Evolutionary conservation across 2,797 vertebrate species (phyloP), one percentile per base, ranked within the genome.

Genomic region (Silurus aristotelis): DNA sequence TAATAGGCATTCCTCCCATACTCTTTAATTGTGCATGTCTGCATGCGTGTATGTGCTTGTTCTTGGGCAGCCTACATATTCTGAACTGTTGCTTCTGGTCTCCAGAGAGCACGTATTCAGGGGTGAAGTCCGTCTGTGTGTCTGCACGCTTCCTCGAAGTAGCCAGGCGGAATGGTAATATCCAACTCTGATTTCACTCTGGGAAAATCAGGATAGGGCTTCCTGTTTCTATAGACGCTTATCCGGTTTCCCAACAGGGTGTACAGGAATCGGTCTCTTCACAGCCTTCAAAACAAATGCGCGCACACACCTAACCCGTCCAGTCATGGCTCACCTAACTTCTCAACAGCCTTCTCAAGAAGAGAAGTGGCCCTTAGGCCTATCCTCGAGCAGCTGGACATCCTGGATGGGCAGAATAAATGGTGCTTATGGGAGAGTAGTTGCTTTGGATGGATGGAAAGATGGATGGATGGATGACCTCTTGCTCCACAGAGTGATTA

Each of bases 141-240:
- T 79, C 25, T 78, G 61, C 27, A 48, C 56, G n/a, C 78, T 63
- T 82, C 17, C 82, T 80, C 22, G 38, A 61, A 86, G 85, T 63
- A 85, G 43, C 63, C 73, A 71, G 43, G 84, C 83, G 76, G 71
- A 84, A 88, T 83, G 73, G 84, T 87, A 89, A 89, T 88, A 88
- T 91, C 86, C 89, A 85, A 88, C 87, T 82, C 67, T 38, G 68
- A 88, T 90, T 86, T 92, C 84, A 87, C 87, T 92, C 90, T 95
- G 93, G 93, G 93, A 95, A 94, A 93, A 89, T 86, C 90, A 87
- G 95, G 94, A 94, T 90, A 93, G 91, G 92, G 93, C 92, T 95
- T 95, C 95, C 95, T 95, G 94, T 90, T 14, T 86, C 92, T 91
- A 91, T 90, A 90, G 92, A 93, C 90, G 85, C 92, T 79, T 46